Conservation (phyloP, 2,113 vertebrate species). For the Percopsis transmontana region DNA sequence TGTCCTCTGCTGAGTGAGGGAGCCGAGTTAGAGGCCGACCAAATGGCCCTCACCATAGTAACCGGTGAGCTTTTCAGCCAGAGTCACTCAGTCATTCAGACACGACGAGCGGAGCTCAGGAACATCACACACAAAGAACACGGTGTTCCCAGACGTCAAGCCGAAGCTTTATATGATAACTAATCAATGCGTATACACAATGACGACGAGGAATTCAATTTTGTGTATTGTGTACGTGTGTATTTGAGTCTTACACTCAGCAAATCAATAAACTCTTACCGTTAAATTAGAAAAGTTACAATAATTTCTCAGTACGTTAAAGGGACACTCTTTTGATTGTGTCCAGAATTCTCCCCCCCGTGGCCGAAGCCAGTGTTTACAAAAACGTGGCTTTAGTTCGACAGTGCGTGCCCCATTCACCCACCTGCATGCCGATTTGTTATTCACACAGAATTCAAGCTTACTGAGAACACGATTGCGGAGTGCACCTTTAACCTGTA, state of each 20-base stretch:
- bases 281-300: background rate
- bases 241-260: constrained; percentile 5
- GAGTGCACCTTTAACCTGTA: constrained; percentile 36
- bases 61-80: constrained; percentile 73
- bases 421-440: constrained; percentile 28
- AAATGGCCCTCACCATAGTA: constrained; percentile 76
- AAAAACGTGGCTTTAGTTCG: constrained; percentile 39
- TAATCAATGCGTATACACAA: constrained; percentile 5
- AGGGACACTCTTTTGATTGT: too few species aligned
- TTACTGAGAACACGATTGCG: too few species aligned
- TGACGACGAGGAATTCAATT: background rate
- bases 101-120: constrained; percentile 70
- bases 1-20: constrained; percentile 75
- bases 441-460: too few species aligned
- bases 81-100: constrained; percentile 73
- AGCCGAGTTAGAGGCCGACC: constrained; percentile 75
- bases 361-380: too few species aligned
- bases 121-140: constrained; percentile 74
- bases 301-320: constrained; percentile 51
- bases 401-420: too few species aligned
- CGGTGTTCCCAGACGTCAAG: constrained; percentile 53
- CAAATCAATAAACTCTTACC: constrained; percentile 5
- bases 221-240: constrained; percentile 1
- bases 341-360: too few species aligned
- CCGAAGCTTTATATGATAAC: constrained; percentile 45